These are phyloP conservation scores for Hetaerina titia DNA, from an alignment of 2,888 invertebrate genomes.

Conservation along the genomic window DNA sequence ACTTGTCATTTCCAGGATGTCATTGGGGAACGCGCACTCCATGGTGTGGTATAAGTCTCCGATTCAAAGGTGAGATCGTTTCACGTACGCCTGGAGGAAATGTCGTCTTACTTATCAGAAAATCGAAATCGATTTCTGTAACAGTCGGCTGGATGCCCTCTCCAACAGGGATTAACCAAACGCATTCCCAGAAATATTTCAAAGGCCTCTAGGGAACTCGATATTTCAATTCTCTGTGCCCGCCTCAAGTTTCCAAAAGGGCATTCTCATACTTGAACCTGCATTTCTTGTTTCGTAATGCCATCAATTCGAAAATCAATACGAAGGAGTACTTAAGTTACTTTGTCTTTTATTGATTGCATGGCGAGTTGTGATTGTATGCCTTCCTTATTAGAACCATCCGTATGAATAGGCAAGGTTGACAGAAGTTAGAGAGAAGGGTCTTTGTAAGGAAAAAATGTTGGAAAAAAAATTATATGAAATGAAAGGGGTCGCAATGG, in stretches of 20 bases:
- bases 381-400: not conserved
- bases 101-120: not conserved
- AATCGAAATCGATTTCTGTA: slow-evolving; percentile 12
- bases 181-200: not conserved
- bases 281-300: not conserved
- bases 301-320: not conserved
- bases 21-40: not conserved
- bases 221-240: not conserved
- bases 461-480: too few species aligned
- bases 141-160: not conserved
- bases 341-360: not conserved
- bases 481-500: too few species aligned
- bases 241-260: not conserved
- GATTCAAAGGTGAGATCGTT: not conserved
- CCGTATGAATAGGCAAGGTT: not conserved
- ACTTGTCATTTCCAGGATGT: not conserved
- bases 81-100: not conserved
- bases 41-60: not conserved
- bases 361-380: not conserved
- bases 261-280: not conserved
- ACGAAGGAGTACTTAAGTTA: not conserved
- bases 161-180: not conserved
- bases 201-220: not conserved
- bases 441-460: not conserved
- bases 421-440: not conserved